These are phyloP conservation scores for Sprattus sprattus DNA, from an alignment of 2,113 vertebrate genomes.

Conservation along the genomic window DNA sequence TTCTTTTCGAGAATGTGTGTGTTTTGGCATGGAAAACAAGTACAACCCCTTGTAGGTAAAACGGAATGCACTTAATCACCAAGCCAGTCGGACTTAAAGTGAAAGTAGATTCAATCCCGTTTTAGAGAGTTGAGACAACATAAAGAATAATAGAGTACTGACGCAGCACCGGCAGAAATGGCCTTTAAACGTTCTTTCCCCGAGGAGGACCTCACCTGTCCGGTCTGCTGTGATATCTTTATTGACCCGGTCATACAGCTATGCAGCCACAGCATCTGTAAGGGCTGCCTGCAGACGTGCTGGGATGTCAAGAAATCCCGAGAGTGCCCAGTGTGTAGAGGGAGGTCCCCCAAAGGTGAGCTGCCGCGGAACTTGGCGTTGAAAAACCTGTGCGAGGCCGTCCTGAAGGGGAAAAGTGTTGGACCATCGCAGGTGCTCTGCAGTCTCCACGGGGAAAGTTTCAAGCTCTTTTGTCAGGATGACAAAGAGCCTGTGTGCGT, in stretches of 20 bases:
- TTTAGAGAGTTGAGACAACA: too few relatives aligned
- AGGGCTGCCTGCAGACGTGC: neutral
- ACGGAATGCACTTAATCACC: too few relatives aligned
- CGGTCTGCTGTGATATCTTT: neutral
- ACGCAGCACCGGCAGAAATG: neutral
- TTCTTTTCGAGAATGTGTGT: too few relatives aligned
- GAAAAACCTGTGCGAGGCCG: conserved; percentile 6
- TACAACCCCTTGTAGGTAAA: too few relatives aligned
- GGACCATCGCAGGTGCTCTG: neutral
- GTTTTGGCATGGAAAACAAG: too few relatives aligned
- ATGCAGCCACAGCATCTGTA: conserved; percentile 9
- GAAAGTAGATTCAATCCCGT: too few relatives aligned
- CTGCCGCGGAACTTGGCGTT: neutral
- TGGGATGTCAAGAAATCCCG: neutral
- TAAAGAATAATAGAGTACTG: too few relatives aligned
- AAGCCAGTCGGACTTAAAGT: too few relatives aligned
- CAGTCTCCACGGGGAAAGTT: neutral
- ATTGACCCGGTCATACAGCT: neutral
- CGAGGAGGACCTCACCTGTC: conserved; percentile 1
- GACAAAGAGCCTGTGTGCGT: conserved; percentile 15
- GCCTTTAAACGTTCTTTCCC: neutral
- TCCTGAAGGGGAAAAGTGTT: neutral
- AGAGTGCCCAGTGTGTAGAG: neutral
- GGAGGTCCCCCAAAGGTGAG: neutral
- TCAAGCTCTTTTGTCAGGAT: conserved; percentile 5